Percentiles rank a stretch among this genome's conserved stretches.
These are phyloP conservation scores for Peromyscus nudipes DNA, from an alignment of 2,797 vertebrate species.

Conservation along the genomic window DNA sequence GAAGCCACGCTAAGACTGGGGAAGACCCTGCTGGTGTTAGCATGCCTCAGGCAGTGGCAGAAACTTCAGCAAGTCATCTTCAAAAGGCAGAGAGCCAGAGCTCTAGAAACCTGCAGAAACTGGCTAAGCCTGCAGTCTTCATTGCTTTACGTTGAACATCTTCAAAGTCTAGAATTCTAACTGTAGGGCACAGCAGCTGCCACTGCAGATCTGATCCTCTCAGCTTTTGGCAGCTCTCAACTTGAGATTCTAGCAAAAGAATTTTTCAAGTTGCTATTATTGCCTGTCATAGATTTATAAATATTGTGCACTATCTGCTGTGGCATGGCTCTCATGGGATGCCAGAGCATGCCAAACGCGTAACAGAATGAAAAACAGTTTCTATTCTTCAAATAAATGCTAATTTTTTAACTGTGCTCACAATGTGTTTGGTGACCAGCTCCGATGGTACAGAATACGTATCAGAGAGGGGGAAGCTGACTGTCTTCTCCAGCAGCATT, in stretches of 20 bases:
- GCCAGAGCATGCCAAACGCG: conserved; percentile 94
- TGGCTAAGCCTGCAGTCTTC: conserved; percentile 92
- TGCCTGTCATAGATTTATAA: conserved; percentile 94
- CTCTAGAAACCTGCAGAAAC: conserved; percentile 93
- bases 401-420: conserved; percentile 97
- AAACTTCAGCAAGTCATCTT: conserved; percentile 93
- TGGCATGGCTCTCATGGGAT: conserved; percentile 92
- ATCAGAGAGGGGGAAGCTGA: conserved; percentile 91
- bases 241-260: conserved; percentile 91
- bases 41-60: conserved; percentile 92
- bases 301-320: conserved; percentile 91
- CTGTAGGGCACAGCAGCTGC: conserved; percentile 95
- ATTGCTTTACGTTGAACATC: conserved; percentile 91
- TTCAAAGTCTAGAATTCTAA: conserved; percentile 95
- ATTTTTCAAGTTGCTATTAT: conserved; percentile 95
- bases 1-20: conserved; percentile 88
- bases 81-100: conserved; percentile 92
- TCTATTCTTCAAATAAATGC: conserved; percentile 97
- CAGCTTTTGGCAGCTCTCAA: conserved; percentile 91
- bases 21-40: conserved; percentile 89
- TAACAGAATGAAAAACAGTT: conserved; percentile 95
- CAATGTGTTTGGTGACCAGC: conserved; percentile 95
- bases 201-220: conserved; percentile 93
- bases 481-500: conserved; percentile 94
- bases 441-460: conserved; percentile 94